These are phyloP conservation scores for Pocillopora damicornis DNA, from an alignment of 64 coral and sea anemone species.

Conservation along the genomic window DNA sequence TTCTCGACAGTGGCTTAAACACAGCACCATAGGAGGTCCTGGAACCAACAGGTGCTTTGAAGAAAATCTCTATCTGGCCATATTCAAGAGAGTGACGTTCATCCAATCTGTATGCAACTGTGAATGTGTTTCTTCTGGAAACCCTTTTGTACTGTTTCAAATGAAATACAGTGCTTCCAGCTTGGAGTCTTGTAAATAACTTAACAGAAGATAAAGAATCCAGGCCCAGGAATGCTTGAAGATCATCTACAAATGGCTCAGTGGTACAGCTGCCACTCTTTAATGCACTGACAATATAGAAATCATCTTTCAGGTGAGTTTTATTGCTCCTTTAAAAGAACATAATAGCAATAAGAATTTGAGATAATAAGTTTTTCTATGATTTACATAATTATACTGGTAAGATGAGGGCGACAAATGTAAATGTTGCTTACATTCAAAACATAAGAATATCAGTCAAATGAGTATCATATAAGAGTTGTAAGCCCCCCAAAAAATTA, in stretches of 20 bases:
- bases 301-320: conserved; percentile 22
- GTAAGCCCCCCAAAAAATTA: too few species aligned
- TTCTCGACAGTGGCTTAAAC: not conserved
- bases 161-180: conserved; percentile 3
- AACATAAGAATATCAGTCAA: too few species aligned
- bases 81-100: not conserved
- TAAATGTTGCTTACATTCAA: too few species aligned
- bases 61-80: not conserved
- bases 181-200: conserved; percentile 16
- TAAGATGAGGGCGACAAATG: too few species aligned
- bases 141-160: not conserved
- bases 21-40: too few species aligned
- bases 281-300: not conserved
- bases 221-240: not conserved
- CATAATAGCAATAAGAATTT: too few species aligned
- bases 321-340: too few species aligned
- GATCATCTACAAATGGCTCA: conserved; percentile 4
- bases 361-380: too few species aligned
- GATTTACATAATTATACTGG: too few species aligned
- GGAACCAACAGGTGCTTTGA: conserved; percentile 4
- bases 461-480: too few species aligned
- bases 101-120: not conserved
- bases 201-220: conserved; percentile 8
- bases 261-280: conserved; percentile 6
- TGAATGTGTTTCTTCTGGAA: conserved; percentile 1